Conservation (phyloP, 2,113 vertebrate species). For the Piaya cayana region DNA sequence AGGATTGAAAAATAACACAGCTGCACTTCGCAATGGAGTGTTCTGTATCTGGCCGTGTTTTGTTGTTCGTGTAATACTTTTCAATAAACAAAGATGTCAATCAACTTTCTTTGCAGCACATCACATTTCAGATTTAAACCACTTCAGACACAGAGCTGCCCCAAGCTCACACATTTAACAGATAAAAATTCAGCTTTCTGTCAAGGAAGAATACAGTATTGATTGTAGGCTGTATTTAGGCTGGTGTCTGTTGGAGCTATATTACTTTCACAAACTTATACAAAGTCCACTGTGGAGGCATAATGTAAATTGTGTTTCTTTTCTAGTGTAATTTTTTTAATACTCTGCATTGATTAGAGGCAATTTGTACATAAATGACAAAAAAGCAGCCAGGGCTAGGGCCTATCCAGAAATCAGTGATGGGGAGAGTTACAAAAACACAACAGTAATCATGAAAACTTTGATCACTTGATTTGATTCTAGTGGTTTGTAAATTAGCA, state of each 20-base stretch:
- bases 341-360: slow-evolving; percentile 56
- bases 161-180: slow-evolving; percentile 81
- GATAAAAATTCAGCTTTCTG: slow-evolving; percentile 85
- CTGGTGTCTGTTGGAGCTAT: slow-evolving; percentile 62
- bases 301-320: slow-evolving; percentile 48
- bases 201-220: slow-evolving; percentile 80
- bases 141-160: slow-evolving; percentile 82
- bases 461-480: slow-evolving; percentile 83
- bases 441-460: slow-evolving; percentile 75
- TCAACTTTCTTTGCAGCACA: slow-evolving; percentile 79
- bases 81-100: slow-evolving; percentile 87
- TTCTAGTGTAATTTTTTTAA: slow-evolving; percentile 26
- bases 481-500: slow-evolving; percentile 79
- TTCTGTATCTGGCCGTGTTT: slow-evolving; percentile 72
- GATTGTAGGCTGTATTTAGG: slow-evolving; percentile 78
- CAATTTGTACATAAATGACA: slow-evolving; percentile 49
- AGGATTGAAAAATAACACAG: slow-evolving; percentile 79
- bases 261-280: slow-evolving; percentile 69
- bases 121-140: slow-evolving; percentile 83
- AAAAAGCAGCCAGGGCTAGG: neutral
- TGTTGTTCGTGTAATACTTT: slow-evolving; percentile 84
- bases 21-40: slow-evolving; percentile 71
- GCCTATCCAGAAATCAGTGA: slow-evolving; percentile 63
- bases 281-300: slow-evolving; percentile 19
- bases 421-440: slow-evolving; percentile 55